phyloP scores from a whole-genome alignment of 2,113 vertebrate genomes.

The Ceuthmochares aereus region DNA sequence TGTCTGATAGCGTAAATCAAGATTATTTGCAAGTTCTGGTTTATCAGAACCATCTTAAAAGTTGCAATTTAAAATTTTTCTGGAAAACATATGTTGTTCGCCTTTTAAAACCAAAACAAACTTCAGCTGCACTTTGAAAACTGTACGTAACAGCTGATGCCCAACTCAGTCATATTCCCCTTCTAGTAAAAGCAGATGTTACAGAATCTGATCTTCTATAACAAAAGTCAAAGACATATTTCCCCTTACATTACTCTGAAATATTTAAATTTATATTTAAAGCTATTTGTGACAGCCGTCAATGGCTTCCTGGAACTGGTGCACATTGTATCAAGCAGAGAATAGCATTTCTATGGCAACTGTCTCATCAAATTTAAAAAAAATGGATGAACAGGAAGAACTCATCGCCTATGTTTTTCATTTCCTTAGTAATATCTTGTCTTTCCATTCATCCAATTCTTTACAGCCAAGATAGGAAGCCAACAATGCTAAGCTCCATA shows the following conservation, averaged over 20 bases:
- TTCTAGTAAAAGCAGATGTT: neutral
- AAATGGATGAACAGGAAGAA: neutral
- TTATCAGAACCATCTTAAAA: neutral
- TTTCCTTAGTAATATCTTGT: neutral
- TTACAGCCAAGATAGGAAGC: neutral
- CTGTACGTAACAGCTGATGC: neutral
- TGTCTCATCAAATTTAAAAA: neutral
- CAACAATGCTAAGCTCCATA: neutral
- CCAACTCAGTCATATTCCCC: neutral
- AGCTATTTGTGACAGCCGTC: conserved; percentile 37
- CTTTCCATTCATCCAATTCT: neutral
- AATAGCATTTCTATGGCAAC: conserved; percentile 67
- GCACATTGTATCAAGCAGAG: neutral
- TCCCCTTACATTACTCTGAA: neutral
- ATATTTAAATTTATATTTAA: conserved; percentile 32
- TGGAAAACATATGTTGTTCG: neutral
- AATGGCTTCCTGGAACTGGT: neutral
- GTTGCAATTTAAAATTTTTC: neutral
- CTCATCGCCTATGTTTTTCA: neutral
- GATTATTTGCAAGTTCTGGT: neutral
- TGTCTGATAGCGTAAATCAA: neutral
- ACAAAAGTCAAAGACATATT: neutral
- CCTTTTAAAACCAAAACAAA: neutral
- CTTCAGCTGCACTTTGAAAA: neutral
- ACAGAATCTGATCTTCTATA: neutral